Evolutionary conservation across 2,888 invertebrate genomes (phyloP).

Genomic region (Caenorhabditis sinica): DNA sequence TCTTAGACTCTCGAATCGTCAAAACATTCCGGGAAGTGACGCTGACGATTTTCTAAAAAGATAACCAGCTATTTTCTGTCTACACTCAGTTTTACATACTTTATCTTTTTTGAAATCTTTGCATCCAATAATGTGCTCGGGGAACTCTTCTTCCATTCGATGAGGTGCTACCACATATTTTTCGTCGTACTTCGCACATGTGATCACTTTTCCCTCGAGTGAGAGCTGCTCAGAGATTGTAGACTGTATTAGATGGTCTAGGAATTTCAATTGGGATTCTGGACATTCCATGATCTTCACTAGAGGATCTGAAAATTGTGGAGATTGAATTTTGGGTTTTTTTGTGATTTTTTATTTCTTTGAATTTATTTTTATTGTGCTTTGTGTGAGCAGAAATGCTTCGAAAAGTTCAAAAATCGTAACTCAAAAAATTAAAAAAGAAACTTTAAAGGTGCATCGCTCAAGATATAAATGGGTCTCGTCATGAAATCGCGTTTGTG

Average conservation of each 20-base stretch:
- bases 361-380: too few species aligned
- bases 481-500: too few species aligned
- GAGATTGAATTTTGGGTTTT: too few species aligned
- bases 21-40: conserved; percentile 46
- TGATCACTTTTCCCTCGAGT: conserved; percentile 26
- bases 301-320: neutral
- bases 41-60: conserved; percentile 39
- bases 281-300: conserved; percentile 8
- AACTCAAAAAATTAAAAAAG: too few species aligned
- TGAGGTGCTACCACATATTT: conserved; percentile 15
- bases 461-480: too few species aligned
- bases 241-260: conserved; percentile 43
- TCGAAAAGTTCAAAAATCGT: too few species aligned
- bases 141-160: conserved; percentile 31
- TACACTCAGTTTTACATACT: conserved; percentile 1
- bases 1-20: conserved; percentile 33
- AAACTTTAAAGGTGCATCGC: too few species aligned
- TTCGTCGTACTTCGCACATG: conserved; percentile 40
- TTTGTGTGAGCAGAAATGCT: too few species aligned
- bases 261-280: neutral
- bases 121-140: conserved; percentile 55
- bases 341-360: too few species aligned
- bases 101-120: conserved; percentile 7
- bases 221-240: neutral
- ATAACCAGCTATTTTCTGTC: neutral